Conservation (phyloP, 2,797 vertebrate species). For the Menidia menidia region DNA sequence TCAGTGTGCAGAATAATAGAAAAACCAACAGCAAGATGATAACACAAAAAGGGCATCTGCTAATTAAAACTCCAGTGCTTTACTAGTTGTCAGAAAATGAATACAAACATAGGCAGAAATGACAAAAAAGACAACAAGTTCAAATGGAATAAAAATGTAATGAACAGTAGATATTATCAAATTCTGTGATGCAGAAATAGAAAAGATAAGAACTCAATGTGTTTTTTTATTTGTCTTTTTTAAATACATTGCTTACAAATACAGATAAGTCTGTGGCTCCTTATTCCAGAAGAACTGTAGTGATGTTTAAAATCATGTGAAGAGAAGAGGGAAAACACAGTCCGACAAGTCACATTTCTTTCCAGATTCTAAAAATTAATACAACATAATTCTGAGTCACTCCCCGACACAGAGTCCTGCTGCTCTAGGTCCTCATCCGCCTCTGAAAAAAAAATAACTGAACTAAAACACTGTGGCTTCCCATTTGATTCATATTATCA, state of each 20-base stretch:
- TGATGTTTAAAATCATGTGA: background rate
- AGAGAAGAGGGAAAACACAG: background rate
- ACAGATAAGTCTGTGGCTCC: background rate
- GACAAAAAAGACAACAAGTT: background rate
- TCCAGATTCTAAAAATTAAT: conserved; percentile 12
- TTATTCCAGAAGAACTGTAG: background rate
- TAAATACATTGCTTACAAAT: conserved; percentile 2
- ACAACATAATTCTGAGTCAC: conserved; percentile 12
- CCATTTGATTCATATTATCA: conserved; percentile 4
- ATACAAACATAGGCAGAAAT: background rate
- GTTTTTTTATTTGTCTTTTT: background rate
- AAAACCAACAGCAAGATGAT: background rate
- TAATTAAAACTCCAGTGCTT: background rate
- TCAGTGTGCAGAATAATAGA: conserved; percentile 13
- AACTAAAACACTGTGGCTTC: background rate
- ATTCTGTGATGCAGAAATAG: background rate
- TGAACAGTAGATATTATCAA: background rate
- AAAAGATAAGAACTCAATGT: background rate
- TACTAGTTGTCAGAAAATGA: background rate
- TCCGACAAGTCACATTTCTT: conserved; percentile 7
- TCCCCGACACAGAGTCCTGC: background rate
- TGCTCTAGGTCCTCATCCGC: conserved; percentile 6
- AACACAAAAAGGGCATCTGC: background rate
- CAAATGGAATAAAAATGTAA: background rate
- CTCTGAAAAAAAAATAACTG: conserved; percentile 4